Percentiles rank a stretch among this genome's conserved stretches.
Conservation (phyloP, 2,113 vertebrate genomes). For the Elanus axillaris region DNA sequence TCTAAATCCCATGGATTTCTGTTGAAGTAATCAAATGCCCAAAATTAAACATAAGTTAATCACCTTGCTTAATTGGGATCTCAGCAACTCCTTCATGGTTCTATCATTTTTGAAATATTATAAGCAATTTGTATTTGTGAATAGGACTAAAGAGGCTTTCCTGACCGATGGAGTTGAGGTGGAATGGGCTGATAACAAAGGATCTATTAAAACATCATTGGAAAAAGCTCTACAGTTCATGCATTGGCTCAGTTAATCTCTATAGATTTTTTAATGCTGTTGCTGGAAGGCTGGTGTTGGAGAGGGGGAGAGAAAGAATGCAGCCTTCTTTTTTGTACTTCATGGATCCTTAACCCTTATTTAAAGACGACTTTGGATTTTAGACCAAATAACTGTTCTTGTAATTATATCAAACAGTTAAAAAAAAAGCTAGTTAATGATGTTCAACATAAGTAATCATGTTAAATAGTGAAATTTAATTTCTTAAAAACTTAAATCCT, state of each 20-base stretch:
- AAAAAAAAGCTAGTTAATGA: constrained; percentile 86
- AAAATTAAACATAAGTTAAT: not conserved
- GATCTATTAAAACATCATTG: constrained; percentile 48
- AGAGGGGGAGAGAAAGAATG: constrained; percentile 68
- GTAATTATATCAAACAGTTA: constrained; percentile 96
- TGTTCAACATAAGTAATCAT: constrained; percentile 97
- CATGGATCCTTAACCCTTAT: constrained; percentile 92
- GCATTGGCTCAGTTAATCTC: not conserved
- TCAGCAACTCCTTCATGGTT: not conserved
- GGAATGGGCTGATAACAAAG: not conserved
- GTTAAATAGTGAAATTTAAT: constrained; percentile 99
- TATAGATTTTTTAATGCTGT: constrained; percentile 16
- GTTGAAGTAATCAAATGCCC: not conserved
- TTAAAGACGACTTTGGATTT: constrained; percentile 82
- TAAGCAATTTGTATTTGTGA: not conserved
- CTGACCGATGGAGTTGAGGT: not conserved
- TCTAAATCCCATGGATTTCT: not conserved
- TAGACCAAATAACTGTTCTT: constrained; percentile 80
- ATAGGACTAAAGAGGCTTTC: not conserved
- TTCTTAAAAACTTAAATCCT: constrained; percentile 93
- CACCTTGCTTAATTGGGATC: not conserved
- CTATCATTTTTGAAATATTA: not conserved
- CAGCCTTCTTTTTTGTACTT: constrained; percentile 80
- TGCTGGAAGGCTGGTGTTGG: constrained; percentile 41
- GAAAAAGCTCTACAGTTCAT: constrained; percentile 20